Evolutionary conservation across 2,888 invertebrate species (phyloP), one percentile per base, ranked within the genome.

Genomic region (Schrankia costaestrigalis): DNA sequence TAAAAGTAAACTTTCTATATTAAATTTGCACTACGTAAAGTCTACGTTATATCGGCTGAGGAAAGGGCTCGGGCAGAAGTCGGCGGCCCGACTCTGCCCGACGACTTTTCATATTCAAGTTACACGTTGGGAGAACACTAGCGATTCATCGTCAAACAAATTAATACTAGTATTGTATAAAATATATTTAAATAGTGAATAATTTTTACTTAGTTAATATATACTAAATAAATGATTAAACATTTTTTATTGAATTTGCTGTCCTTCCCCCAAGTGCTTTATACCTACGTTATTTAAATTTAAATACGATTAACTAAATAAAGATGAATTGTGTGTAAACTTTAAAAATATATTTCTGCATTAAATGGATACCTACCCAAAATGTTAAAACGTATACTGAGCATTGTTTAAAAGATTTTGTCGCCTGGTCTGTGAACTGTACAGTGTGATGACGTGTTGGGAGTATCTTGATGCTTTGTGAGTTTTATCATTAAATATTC

Each of bases 201-300:
- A 85, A 85, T 86, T 87, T 86, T 86, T 87, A 85, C 83, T 87
- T 86, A 86, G 86, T 87, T 87, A 85, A 79, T 82, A 59, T 76
- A 78, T 79, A 84, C 71, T 83, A 82, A 85, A 84, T 81, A 78
- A 81, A 81, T 83, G 81, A 80, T 75, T 75, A 75, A 84, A 81
- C 78, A 78, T 86, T 89, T 88, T 85, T 88, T 82, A 89, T 89
- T 89, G 82, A 84, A 89, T 89, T 89, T 87, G 89, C 89, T 88
- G 86, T 88, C 89, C 88, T 89, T 87, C 84, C 88, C 88, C 88
- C 80, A 89, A 89, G 88, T 89, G 89, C 89, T 89, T 89, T 89
- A 89, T 87, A 82, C 79, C 80, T 83, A 87, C 83, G 85, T 88
- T 85, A 85, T 84, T 88, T 83, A 83, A 80, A 84, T 79, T 81